Evolutionary conservation across 2,797 vertebrate species (phyloP), one percentile per base, ranked within the genome.

Genomic region (Platalea minor): DNA sequence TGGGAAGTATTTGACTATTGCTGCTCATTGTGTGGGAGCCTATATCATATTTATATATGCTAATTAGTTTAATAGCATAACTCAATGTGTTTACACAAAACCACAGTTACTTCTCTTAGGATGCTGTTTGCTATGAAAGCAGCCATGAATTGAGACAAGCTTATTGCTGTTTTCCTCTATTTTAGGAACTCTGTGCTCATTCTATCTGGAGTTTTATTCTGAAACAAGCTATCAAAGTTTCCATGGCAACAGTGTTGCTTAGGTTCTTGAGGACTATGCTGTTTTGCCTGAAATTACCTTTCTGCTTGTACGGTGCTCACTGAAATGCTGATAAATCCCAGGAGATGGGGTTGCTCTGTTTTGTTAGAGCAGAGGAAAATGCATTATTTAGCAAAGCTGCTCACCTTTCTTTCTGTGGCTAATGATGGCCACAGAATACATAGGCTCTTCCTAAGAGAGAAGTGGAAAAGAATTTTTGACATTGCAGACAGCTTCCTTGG

Each of bases 211-310:
- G 29, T 86, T 89, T 64, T 83, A 26, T 77, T 85, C 41, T 78
- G 81, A 64, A 89, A 74, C 21, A 50, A 92, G 60, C 75, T 64
- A 4, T 80, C 45, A 28, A 61, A 39, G 92, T 96, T 96, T 90
- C 94, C 87, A 94, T 95, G 91, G 41, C 95, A 82, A 96, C 85
- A 10, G 39, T n/a, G 78, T 83, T 86, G 70, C 89, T 85, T n/a
- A 31, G 59, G 80, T 76, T 21, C 13, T 33, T 20, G 75, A 65
- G 60, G 64, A 94, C 12, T 68, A 12, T 48, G n/a, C 64, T 74
- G 56, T 17, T 79, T 95, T 53, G 59, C 54, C 85, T 94, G 59
- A 81, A 78, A 73, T 67, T 51, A 82, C 86, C 57, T 88, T 76
- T 50, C 43, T 68, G 79, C 51, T 53, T n/a, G 17, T 45, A 5